Conservation (phyloP, 2,113 vertebrate species). For the Mustelus asterias region DNA sequence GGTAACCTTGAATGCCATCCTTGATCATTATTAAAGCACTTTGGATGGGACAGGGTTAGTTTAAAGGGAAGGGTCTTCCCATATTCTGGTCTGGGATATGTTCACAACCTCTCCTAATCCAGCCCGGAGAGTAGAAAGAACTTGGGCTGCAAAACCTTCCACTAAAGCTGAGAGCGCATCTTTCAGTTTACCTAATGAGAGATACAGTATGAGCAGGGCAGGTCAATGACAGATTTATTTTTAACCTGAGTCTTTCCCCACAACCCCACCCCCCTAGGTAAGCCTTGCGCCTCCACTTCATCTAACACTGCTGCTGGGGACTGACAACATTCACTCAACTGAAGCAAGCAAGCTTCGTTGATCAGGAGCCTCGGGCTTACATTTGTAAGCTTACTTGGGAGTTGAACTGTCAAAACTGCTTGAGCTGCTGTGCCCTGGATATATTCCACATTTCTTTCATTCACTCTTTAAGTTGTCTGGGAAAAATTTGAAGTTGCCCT, state of each 20-base stretch:
- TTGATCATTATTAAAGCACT: not conserved
- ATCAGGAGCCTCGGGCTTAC: not conserved
- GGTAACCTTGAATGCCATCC: not conserved
- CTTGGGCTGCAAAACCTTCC: not conserved
- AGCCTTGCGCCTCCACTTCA: not conserved
- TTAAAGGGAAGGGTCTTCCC: not conserved
- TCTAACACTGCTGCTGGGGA: not conserved
- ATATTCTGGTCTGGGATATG: not conserved
- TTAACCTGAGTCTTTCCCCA: not conserved
- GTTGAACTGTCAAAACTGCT: not conserved
- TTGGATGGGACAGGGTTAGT: not conserved
- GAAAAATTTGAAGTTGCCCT: not conserved
- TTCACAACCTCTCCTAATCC: not conserved
- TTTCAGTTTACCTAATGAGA: not conserved
- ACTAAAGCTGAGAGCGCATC: not conserved
- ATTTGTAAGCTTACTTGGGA: not conserved
- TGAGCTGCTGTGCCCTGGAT: not conserved
- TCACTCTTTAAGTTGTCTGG: too few species aligned
- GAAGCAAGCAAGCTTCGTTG: not conserved
- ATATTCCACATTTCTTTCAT: not conserved
- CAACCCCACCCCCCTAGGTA: not conserved
- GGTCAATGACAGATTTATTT: not conserved
- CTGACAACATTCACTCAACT: constrained; percentile 1
- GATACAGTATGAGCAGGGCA: not conserved
- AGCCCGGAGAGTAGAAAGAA: not conserved